Base-by-base conservation (phyloP, 2,797 vertebrate species). In the Euthynnus affinis region DNA sequence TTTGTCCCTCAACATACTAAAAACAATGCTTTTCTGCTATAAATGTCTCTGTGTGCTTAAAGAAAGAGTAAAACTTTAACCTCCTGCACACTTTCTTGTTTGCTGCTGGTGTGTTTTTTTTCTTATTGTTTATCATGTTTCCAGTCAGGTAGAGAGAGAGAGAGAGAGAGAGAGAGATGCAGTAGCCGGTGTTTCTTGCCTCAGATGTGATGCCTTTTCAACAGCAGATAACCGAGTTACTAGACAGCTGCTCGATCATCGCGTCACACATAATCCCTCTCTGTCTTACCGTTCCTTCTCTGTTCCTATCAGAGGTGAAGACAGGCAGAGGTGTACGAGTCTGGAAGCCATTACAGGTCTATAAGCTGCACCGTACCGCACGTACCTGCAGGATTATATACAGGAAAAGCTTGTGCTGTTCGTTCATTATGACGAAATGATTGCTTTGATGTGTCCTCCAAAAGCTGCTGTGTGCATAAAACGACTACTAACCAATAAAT, bases 261-360 rank as follows among this genome's bases (percentile, higher is more conserved):
- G 42, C 9, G 69, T 64, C 22, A 29, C 13, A 53, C 14, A 48
- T 4, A 29, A 37, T 71, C 65, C 18, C 29, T 71, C 60, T n/a
- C 9, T 66, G 44, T 44, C 42, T 44, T 3, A n/a, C 4, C 12
- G 3, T 14, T 71, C 65, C 22, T 22, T 71, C 60, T n/a, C 9
- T 66, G 4, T 14, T 15, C 34, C 48, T 70, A 18, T 42, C 64
- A 12, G 66, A 63, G 62, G 69, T 60, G 69, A 55, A 67, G 69
- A 65, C 66, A 60, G 18, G 60, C n/a, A 59, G 55, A 64, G 29
- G 55, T 71, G 60, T 40, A 22, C n/a, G 2, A 3, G 61, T 76
- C 48, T 81, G 73, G 63, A 63, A 49, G 0, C 6, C 53, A 64
- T 80, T 53, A 70, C 32, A 46, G 65, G 15, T 56, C 29, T 67